These are phyloP conservation scores for Scaptomyza montana DNA, from an alignment of 1,140 invertebrate genomes.

Conservation along the genomic window DNA sequence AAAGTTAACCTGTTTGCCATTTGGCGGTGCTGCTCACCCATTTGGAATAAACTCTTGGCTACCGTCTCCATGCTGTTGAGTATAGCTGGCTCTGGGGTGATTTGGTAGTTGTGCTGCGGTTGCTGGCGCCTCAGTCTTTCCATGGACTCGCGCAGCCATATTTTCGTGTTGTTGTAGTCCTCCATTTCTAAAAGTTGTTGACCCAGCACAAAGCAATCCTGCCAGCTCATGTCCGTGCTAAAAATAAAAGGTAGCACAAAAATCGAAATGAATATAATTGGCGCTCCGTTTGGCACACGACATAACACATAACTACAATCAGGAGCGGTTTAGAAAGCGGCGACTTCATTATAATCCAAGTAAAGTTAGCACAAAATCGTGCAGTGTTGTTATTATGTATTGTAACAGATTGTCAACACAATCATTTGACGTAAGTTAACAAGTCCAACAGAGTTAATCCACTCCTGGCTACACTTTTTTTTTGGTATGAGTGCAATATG, in stretches of 20 bases:
- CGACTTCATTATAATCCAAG: too few relatives aligned
- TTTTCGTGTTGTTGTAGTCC: slow-evolving; percentile 96
- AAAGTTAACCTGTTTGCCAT: slow-evolving; percentile 18
- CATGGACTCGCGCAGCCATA: slow-evolving; percentile 97
- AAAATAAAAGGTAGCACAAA: slow-evolving; percentile 56
- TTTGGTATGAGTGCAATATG: neutral
- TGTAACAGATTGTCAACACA: neutral
- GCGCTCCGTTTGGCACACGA: slow-evolving; percentile 10
- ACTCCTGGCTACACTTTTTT: slow-evolving; percentile 12
- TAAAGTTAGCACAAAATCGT: too few relatives aligned
- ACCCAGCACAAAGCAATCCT: slow-evolving; percentile 98
- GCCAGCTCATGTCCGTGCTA: slow-evolving; percentile 88
- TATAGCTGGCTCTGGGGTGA: slow-evolving; percentile 87
- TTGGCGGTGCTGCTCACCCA: slow-evolving; percentile 87
- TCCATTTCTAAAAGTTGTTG: slow-evolving; percentile 95
- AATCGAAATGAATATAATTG: slow-evolving; percentile 57
- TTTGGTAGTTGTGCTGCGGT: slow-evolving; percentile 70
- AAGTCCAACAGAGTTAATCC: neutral
- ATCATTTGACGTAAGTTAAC: too few relatives aligned
- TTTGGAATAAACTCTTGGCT: slow-evolving; percentile 73
- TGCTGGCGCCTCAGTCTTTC: slow-evolving; percentile 84
- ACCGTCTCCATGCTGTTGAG: slow-evolving; percentile 74
- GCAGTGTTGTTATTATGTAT: too few relatives aligned
- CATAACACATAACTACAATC: slow-evolving; percentile 13
- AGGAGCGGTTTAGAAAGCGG: neutral